A percentile compares a stretch with the other conserved stretches of the same genome.
These are phyloP conservation scores for Seriola dumerili DNA, from an alignment of 2,113 vertebrate genomes.

Conservation along the genomic window DNA sequence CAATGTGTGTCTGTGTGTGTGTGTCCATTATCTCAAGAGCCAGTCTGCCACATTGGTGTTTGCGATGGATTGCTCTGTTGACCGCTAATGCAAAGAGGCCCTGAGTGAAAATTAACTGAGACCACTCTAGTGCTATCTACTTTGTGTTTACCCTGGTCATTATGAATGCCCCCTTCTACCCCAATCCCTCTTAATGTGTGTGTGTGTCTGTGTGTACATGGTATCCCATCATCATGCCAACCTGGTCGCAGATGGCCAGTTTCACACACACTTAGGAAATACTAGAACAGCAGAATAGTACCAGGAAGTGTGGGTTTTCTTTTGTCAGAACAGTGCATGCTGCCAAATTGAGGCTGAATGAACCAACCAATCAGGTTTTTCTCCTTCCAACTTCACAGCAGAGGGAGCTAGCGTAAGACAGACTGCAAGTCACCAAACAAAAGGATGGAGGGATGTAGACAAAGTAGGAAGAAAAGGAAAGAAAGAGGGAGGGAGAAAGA, in stretches of 20 bases:
- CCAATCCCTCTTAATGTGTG: constrained; percentile 28
- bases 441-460: constrained; percentile 28
- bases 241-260: constrained; percentile 38
- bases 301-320: no score
- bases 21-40: constrained; percentile 68
- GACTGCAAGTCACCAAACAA: constrained; percentile 8
- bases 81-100: constrained; percentile 67
- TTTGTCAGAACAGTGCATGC: no score
- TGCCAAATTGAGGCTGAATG: background rate
- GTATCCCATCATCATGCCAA: constrained; percentile 13
- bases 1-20: background rate
- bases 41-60: constrained; percentile 46
- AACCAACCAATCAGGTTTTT: background rate
- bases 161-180: constrained; percentile 30
- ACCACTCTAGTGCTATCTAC: constrained; percentile 60
- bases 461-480: no score
- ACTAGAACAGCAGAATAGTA: background rate
- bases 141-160: constrained; percentile 70
- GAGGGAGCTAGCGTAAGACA: constrained; percentile 46
- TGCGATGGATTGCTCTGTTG: constrained; percentile 61
- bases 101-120: constrained; percentile 72
- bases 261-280: constrained; percentile 34
- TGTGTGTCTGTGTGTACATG: constrained; percentile 12
- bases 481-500: background rate
- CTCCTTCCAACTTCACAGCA: constrained; percentile 10